Percentiles rank a stretch among this genome's conserved stretches.
phyloP scores from a whole-genome alignment of 2,113 vertebrate genomes.

The Stegastes partitus region DNA sequence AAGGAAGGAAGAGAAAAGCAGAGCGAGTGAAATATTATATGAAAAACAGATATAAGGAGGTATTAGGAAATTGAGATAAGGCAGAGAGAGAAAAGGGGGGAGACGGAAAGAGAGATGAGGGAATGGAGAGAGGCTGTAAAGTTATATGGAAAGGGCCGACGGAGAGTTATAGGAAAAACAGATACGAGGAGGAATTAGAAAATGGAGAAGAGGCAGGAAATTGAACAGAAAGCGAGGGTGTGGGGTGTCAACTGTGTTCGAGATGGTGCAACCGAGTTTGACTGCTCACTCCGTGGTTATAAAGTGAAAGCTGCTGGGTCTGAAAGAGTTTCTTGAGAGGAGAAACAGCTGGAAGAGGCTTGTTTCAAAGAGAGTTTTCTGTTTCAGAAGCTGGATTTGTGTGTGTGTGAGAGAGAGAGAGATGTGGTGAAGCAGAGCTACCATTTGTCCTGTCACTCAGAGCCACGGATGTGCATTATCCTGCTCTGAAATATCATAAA shows the following conservation, averaged over 20 bases:
- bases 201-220: conserved; percentile 48
- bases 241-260: conserved; percentile 16
- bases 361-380: conserved; percentile 68
- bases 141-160: conserved; percentile 36
- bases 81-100: not conserved
- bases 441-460: conserved; percentile 77
- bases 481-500: conserved; percentile 56
- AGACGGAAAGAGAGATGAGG: conserved; percentile 32
- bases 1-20: conserved; percentile 60
- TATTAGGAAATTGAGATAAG: conserved; percentile 73
- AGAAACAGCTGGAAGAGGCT: conserved; percentile 75
- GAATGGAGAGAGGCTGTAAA: conserved; percentile 55
- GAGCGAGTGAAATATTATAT: conserved; percentile 75
- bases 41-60: conserved; percentile 76
- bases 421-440: conserved; percentile 46
- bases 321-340: conserved; percentile 64
- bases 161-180: conserved; percentile 66
- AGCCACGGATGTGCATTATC: conserved; percentile 49
- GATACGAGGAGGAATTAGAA: conserved; percentile 34
- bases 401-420: conserved; percentile 15
- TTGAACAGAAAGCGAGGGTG: conserved; percentile 36
- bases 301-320: conserved; percentile 50
- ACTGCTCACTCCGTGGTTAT: conserved; percentile 20
- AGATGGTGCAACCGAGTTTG: conserved; percentile 35
- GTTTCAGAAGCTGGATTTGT: conserved; percentile 59